phyloP scores from a whole-genome alignment of 2,797 vertebrate species.

The Lutjanus argentimaculatus region DNA sequence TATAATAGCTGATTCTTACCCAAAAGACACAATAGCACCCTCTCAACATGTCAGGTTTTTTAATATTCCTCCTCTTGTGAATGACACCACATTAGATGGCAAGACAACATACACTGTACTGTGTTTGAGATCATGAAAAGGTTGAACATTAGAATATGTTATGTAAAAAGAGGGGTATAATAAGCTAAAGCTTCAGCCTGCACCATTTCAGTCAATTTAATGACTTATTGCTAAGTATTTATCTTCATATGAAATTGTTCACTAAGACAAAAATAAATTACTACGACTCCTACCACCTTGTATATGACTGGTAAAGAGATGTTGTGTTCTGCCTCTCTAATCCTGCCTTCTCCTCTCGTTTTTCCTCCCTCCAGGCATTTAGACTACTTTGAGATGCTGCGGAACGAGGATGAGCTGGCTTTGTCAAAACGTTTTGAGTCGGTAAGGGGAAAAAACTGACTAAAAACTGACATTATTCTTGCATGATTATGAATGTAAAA shows the following conservation, averaged over 20 bases:
- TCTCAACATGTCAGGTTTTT: neutral
- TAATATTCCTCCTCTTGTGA: neutral
- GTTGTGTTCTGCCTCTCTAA: constrained; percentile 17
- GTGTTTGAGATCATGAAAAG: no score
- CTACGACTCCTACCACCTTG: no score
- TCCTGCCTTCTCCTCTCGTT: constrained; percentile 7
- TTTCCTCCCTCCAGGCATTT: constrained; percentile 89
- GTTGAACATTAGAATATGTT: no score
- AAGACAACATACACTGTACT: neutral
- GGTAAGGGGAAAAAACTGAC: constrained; percentile 75
- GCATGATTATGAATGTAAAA: neutral
- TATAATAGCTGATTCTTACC: neutral
- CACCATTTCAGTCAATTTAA: no score
- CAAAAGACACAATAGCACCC: neutral
- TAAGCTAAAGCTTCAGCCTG: no score
- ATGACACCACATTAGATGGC: neutral
- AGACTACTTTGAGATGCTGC: constrained; percentile 99
- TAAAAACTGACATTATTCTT: neutral
- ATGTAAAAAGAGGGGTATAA: no score
- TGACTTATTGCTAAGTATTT: no score
- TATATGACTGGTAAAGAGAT: no score
- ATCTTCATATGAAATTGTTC: no score
- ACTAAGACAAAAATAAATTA: no score
- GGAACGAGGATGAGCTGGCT: constrained; percentile 97
- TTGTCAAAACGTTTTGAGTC: constrained; percentile 97